These are phyloP conservation scores for Pleuronectes platessa DNA, from an alignment of 2,113 vertebrate genomes.

Conservation along the genomic window DNA sequence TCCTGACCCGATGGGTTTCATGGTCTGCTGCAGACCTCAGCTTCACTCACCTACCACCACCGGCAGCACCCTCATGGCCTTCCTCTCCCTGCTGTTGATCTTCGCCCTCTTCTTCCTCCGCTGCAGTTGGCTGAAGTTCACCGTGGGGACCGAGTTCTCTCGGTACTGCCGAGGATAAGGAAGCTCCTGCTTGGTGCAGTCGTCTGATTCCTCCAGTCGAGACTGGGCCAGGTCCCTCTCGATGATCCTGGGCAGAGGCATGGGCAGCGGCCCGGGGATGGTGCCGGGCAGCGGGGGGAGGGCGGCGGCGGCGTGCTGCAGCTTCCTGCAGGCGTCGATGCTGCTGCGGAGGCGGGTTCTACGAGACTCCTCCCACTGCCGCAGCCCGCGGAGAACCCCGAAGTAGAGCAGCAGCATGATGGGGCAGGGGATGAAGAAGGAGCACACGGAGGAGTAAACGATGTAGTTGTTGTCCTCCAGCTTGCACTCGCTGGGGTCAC, in stretches of 20 bases:
- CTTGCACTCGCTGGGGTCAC: slow-evolving; percentile 88
- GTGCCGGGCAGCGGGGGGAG: slow-evolving; percentile 62
- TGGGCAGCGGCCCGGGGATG: slow-evolving; percentile 67
- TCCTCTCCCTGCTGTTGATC: slow-evolving; percentile 91
- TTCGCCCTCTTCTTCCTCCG: slow-evolving; percentile 81
- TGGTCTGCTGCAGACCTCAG: no score
- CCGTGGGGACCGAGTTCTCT: slow-evolving; percentile 76
- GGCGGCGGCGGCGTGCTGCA: slow-evolving; percentile 74
- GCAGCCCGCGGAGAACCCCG: slow-evolving; percentile 89
- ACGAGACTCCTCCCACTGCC: slow-evolving; percentile 87
- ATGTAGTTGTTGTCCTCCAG: slow-evolving; percentile 93
- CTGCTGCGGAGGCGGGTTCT: slow-evolving; percentile 86
- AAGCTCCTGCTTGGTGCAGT: slow-evolving; percentile 66
- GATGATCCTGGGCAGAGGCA: slow-evolving; percentile 73
- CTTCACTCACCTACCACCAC: slow-evolving; percentile 82
- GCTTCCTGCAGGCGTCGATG: slow-evolving; percentile 81
- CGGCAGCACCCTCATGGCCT: slow-evolving; percentile 93
- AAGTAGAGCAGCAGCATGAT: slow-evolving; percentile 94
- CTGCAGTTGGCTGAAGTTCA: slow-evolving; percentile 71
- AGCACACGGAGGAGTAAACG: slow-evolving; percentile 93
- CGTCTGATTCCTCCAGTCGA: slow-evolving; percentile 69
- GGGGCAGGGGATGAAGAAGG: slow-evolving; percentile 96
- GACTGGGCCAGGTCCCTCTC: slow-evolving; percentile 74
- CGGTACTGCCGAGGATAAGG: slow-evolving; percentile 81
- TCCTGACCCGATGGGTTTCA: no score